Conservation (phyloP, 1,140 invertebrate genomes). For the Nixonia krombeini region DNA sequence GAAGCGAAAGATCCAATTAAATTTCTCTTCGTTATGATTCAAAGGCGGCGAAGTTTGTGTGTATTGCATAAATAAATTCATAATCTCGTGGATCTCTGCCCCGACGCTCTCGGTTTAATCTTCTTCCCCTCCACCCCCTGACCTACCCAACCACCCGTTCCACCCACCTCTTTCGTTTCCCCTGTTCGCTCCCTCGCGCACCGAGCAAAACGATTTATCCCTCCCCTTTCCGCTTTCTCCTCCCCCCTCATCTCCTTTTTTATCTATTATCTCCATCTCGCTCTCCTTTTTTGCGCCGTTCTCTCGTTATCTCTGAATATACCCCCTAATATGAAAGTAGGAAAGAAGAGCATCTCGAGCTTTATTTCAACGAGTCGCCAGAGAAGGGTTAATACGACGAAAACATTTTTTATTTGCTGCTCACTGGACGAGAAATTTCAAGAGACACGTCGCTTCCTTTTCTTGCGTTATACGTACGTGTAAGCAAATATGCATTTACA, state of each 20-base stretch:
- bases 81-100: conserved; percentile 45
- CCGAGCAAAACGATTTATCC: conserved; percentile 14
- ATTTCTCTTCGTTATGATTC: conserved; percentile 53
- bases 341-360: conserved; percentile 5
- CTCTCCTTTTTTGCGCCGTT: background rate
- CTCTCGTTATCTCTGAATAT: conserved; percentile 3
- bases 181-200: too few species aligned
- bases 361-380: conserved; percentile 4
- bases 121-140: conserved; percentile 46
- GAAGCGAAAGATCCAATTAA: conserved; percentile 53
- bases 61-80: conserved; percentile 55
- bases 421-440: background rate
- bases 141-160: too few species aligned
- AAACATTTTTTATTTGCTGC: conserved; percentile 3
- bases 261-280: background rate
- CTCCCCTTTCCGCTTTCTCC: too few species aligned
- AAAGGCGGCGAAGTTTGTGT: conserved; percentile 45
- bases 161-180: too few species aligned
- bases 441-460: background rate
- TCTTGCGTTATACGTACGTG: too few species aligned
- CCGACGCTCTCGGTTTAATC: conserved; percentile 37
- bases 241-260: background rate
- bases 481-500: too few species aligned
- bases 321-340: conserved; percentile 1
- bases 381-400: conserved; percentile 6